These are phyloP conservation scores for Melieria crassipennis DNA, from an alignment of 2,888 invertebrate genomes.

Conservation along the genomic window DNA sequence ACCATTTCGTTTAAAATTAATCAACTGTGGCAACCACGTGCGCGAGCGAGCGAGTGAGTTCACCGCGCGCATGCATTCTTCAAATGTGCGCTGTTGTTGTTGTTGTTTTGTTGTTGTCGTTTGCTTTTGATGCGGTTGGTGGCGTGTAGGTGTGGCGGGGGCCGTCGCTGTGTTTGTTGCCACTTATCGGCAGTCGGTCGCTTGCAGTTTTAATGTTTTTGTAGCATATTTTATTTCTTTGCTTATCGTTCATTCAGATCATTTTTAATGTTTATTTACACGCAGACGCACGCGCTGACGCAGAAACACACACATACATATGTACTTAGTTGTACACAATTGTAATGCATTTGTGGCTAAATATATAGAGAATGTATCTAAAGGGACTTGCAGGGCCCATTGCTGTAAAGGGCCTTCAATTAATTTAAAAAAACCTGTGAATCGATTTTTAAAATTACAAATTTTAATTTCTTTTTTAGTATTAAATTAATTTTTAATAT, in stretches of 20 bases:
- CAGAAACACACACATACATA: constrained; percentile 41
- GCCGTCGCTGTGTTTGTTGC: constrained; percentile 7
- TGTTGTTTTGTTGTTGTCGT: constrained; percentile 29
- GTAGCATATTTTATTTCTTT: constrained; percentile 43
- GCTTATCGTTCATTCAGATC: constrained; percentile 35
- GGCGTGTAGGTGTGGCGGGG: constrained; percentile 33
- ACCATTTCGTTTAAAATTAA: too few relatives aligned
- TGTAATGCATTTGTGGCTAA: too few relatives aligned
- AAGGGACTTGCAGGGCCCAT: too few relatives aligned
- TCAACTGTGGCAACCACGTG: too few relatives aligned
- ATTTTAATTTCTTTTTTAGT: too few relatives aligned
- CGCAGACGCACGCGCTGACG: constrained; percentile 47
- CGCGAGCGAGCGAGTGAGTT: too few relatives aligned
- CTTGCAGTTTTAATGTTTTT: constrained; percentile 34
- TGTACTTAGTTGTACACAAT: constrained; percentile 8
- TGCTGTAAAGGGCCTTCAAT: too few relatives aligned
- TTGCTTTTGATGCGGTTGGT: constrained; percentile 7
- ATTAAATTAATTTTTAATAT: too few relatives aligned
- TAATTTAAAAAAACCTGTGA: too few relatives aligned
- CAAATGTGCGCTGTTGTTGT: not conserved
- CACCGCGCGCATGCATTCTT: too few relatives aligned
- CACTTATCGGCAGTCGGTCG: constrained; percentile 20
- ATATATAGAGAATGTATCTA: too few relatives aligned
- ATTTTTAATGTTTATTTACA: constrained; percentile 49
- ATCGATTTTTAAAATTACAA: too few relatives aligned